Evolutionary conservation across 2,888 invertebrate genomes (phyloP), one percentile per base, ranked within the genome.

Genomic region (Chloroclystis v-ata): DNA sequence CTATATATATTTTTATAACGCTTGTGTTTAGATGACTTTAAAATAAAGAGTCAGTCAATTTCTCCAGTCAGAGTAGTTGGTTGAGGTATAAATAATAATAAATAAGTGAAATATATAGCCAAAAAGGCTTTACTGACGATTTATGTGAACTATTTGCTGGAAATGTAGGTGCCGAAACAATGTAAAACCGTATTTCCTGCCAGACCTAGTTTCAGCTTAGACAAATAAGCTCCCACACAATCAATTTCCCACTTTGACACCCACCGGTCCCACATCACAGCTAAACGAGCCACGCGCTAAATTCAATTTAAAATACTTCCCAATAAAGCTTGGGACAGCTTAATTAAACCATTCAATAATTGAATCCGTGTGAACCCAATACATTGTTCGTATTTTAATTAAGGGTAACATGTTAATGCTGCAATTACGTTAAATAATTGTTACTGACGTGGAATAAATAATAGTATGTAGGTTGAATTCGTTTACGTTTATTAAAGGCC

Each of bases 401-500:
- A 78, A 73, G 66, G 69, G 67, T 69, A 72, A 75, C 78, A 76
- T 78, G 76, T 78, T 72, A 72, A 74, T 50, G 69, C 73, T 72
- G 78, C 78, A 83, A 84, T 84, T 80, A 78, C 61, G 75, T 78
- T 77, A 80, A 84, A 81, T 82, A 82, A 84, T 84, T 82, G 80
- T 80, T 72, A 67, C 42, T 14, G 12, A 25, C 41, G 25, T 37
- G 40, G 50, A 39, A 32, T 50, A 47, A 50, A 47, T 40, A 50
- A 26, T 20, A 46, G 38, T 46, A 25, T 37, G 32, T 38, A 42
- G 14, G 46, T 43, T 74, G 75, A 75, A 72, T 76, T 73, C 68
- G 76, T 80, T 78, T 73, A 63, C 83, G 77, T 82, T 86, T 84
- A 86, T 86, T 86, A 84, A 82, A 79, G 77, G 69, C 83, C 80